Conservation (phyloP, 2,113 vertebrate species). For the Gadus chalcogrammus region DNA sequence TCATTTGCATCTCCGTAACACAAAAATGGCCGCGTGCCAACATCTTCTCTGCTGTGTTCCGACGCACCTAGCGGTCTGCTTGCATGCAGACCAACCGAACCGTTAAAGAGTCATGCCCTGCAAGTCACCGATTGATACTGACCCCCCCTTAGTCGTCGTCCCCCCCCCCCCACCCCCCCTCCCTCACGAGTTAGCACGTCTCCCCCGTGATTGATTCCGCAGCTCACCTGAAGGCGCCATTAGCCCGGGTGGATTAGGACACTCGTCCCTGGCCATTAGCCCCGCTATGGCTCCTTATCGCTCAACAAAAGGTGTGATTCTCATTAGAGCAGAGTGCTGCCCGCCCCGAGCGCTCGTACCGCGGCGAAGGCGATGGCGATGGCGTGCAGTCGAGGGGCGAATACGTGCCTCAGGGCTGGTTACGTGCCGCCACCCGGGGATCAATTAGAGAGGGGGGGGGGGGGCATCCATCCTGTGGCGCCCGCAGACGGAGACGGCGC, state of each 20-base stretch:
- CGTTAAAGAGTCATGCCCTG: too few relatives aligned
- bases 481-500: slow-evolving; percentile 44
- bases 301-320: slow-evolving; percentile 45
- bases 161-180: too few relatives aligned
- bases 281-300: slow-evolving; percentile 44
- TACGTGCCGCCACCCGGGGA: slow-evolving; percentile 45
- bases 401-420: background rate
- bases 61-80: too few relatives aligned
- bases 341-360: slow-evolving; percentile 30
- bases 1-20: too few relatives aligned
- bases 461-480: slow-evolving; percentile 49
- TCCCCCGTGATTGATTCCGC: slow-evolving; percentile 47
- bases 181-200: too few relatives aligned
- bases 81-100: too few relatives aligned
- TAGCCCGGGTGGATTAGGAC: slow-evolving; percentile 49
- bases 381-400: too few relatives aligned
- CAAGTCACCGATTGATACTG: too few relatives aligned
- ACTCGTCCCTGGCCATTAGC: slow-evolving; percentile 54
- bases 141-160: too few relatives aligned
- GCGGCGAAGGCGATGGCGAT: slow-evolving; percentile 49
- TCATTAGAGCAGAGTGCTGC: slow-evolving; percentile 52
- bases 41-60: too few relatives aligned
- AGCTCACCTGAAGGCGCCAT: slow-evolving; percentile 47
- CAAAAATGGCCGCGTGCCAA: too few relatives aligned
- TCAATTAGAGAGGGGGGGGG: slow-evolving; percentile 50